Conservation (phyloP, 2,888 invertebrate species). For the Euplexia lucipara region DNA sequence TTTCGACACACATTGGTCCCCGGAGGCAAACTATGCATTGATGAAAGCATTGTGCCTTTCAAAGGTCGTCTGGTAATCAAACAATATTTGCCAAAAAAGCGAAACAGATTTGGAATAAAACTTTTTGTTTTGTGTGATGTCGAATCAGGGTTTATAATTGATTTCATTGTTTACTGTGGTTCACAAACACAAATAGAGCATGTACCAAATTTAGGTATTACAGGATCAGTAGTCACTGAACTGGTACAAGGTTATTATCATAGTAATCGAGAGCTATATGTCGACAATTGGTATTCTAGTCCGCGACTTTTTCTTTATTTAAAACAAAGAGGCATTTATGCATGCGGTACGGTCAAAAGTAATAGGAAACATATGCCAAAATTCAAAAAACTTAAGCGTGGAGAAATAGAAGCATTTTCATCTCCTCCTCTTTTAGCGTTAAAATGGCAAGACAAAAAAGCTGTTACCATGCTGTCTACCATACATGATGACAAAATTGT, state of each 20-base stretch:
- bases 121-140: constrained; percentile 54
- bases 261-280: constrained; percentile 50
- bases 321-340: constrained; percentile 26
- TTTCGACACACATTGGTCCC: constrained; percentile 50
- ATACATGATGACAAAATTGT: constrained; percentile 38
- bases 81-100: constrained; percentile 52
- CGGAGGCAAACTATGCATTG: constrained; percentile 49
- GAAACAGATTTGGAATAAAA: constrained; percentile 24
- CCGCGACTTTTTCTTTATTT: constrained; percentile 54
- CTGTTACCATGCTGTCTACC: constrained; percentile 33
- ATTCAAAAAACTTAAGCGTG: constrained; percentile 51
- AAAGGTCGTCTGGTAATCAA: constrained; percentile 45
- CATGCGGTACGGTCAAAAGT: constrained; percentile 32
- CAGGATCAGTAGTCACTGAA: constrained; percentile 41
- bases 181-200: constrained; percentile 43
- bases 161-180: constrained; percentile 58
- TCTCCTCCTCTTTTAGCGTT: constrained; percentile 50
- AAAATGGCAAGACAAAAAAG: constrained; percentile 57
- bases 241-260: constrained; percentile 43
- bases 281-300: constrained; percentile 58
- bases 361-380: constrained; percentile 57
- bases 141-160: constrained; percentile 43
- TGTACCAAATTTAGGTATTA: constrained; percentile 43
- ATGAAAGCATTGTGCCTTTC: constrained; percentile 48
- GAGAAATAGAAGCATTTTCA: constrained; percentile 38